phyloP scores from a whole-genome alignment of 2,113 vertebrate species.

The Isichthys henryi region DNA sequence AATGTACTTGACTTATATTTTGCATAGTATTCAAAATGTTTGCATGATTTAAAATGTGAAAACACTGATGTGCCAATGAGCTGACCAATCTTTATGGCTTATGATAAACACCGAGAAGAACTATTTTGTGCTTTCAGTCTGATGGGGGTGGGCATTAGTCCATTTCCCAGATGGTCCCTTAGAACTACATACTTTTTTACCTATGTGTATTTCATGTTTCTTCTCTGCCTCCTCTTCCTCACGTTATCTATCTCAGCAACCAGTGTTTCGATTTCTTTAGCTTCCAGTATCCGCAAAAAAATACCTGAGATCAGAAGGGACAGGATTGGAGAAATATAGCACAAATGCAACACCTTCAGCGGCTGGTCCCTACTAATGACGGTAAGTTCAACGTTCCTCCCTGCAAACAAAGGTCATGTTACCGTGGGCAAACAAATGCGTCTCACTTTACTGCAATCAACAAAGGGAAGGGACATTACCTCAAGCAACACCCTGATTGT shows the following conservation, averaged over 20 bases:
- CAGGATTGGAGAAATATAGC: not conserved
- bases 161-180: not conserved
- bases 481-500: conserved; percentile 70
- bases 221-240: not conserved
- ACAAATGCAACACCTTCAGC: not conserved
- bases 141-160: not conserved
- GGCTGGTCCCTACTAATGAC: not conserved
- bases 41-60: not conserved
- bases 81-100: not conserved
- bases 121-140: not conserved
- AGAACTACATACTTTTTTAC: not conserved
- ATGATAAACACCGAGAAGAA: not conserved
- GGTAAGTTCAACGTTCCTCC: conserved; percentile 69
- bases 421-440: not conserved
- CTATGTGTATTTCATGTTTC: not conserved
- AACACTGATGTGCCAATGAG: not conserved
- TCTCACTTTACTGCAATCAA: conserved; percentile 28
- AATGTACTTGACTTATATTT: not conserved
- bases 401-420: conserved; percentile 44
- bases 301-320: not conserved
- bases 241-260: not conserved
- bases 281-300: not conserved
- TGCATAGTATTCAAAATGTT: not conserved
- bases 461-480: conserved; percentile 47
- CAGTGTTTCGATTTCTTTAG: not conserved